These are phyloP conservation scores for Batillaria attramentaria DNA, from an alignment of 1,140 invertebrate species.

Conservation along the genomic window DNA sequence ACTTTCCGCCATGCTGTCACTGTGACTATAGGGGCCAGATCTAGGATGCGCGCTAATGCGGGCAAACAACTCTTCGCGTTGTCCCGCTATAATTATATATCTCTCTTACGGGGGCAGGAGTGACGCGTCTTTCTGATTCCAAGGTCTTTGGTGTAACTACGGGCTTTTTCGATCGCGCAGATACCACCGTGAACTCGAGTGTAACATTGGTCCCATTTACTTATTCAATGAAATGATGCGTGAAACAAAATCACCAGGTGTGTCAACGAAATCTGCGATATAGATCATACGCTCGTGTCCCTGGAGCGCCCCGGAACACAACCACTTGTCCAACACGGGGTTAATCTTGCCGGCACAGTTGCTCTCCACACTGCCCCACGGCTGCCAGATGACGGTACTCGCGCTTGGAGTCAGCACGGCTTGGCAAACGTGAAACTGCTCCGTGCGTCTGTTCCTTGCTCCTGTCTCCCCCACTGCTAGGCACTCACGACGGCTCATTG, in stretches of 20 bases:
- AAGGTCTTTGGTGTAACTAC: no score
- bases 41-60: no score
- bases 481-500: neutral
- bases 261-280: slow-evolving; percentile 12
- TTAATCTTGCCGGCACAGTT: slow-evolving; percentile 20
- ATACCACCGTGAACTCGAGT: no score
- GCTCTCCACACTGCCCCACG: neutral
- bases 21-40: no score
- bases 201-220: no score
- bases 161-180: no score
- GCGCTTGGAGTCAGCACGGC: slow-evolving; percentile 9
- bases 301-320: neutral
- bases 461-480: neutral
- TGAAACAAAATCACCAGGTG: neutral
- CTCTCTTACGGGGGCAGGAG: no score
- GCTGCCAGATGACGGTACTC: neutral
- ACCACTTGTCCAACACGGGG: neutral
- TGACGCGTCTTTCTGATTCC: no score
- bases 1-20: no score
- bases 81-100: no score
- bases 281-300: neutral
- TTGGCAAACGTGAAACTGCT: slow-evolving; percentile 16
- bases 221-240: neutral
- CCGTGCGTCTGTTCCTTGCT: neutral
- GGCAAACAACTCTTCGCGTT: no score